Percentiles rank a stretch among this genome's conserved stretches.
phyloP scores from a whole-genome alignment of 2,797 vertebrate species.

The Clamator glandarius region DNA sequence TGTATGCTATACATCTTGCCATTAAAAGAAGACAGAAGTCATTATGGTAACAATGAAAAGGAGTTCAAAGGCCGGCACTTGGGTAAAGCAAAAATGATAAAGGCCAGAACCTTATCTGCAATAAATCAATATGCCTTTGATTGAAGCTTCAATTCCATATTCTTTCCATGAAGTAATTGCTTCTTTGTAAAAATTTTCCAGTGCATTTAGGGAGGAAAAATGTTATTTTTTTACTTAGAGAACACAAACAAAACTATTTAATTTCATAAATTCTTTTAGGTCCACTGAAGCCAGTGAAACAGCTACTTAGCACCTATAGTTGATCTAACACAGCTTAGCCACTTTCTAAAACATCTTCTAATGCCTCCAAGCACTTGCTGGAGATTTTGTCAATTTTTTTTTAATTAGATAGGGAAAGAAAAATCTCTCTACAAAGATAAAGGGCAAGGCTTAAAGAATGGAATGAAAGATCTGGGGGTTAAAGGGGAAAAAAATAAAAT shows the following conservation, averaged over 20 bases:
- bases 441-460: neutral
- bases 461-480: neutral
- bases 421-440: neutral
- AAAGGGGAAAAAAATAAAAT: neutral
- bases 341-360: neutral
- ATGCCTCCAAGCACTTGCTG: neutral
- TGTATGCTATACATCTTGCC: neutral
- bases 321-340: neutral
- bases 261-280: neutral
- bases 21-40: neutral
- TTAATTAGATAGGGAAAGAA: neutral
- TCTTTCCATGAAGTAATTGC: neutral
- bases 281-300: neutral
- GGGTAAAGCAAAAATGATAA: neutral
- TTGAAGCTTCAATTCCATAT: neutral
- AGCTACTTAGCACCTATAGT: neutral
- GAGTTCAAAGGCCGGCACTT: neutral
- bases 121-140: neutral
- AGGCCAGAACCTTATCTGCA: neutral
- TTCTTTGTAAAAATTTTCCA: neutral
- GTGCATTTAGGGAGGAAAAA: neutral
- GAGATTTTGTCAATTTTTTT: neutral
- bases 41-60: neutral
- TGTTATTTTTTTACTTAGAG: neutral
- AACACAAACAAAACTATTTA: neutral